Conservation (phyloP, 2,113 vertebrate species). For the Corythoichthys intestinalis region DNA sequence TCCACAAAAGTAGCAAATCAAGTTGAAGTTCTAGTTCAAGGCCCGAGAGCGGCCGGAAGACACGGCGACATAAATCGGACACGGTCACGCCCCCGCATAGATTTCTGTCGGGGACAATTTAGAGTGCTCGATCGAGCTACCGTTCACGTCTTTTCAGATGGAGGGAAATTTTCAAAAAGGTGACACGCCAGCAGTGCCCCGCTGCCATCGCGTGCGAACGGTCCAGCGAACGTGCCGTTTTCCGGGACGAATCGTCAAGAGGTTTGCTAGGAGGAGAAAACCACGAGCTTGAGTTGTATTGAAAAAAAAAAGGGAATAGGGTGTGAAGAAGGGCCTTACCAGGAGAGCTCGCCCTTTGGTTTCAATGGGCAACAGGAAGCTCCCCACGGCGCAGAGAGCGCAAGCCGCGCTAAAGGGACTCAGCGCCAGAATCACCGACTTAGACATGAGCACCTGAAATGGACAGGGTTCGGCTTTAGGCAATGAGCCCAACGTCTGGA, state of each 20-base stretch:
- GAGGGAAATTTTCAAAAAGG: too few relatives aligned
- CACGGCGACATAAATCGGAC: too few relatives aligned
- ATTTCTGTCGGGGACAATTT: too few relatives aligned
- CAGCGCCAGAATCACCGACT: conserved; percentile 79
- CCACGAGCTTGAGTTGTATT: background rate
- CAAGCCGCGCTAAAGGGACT: conserved; percentile 81
- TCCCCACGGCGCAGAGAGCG: conserved; percentile 75
- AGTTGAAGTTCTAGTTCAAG: too few relatives aligned
- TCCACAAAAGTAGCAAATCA: too few relatives aligned
- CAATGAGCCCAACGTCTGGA: too few relatives aligned
- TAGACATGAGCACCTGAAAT: conserved; percentile 83
- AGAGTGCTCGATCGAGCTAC: too few relatives aligned
- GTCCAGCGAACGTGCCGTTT: background rate
- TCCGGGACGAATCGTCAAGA: conserved; percentile 36
- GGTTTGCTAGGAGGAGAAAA: conserved; percentile 61
- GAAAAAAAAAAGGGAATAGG: background rate
- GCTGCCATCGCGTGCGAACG: background rate
- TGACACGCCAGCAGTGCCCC: too few relatives aligned
- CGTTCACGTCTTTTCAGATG: too few relatives aligned
- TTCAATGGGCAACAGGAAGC: conserved; percentile 84
- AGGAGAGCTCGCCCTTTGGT: conserved; percentile 86
- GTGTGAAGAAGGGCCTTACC: conserved; percentile 61
- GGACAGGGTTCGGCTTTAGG: background rate
- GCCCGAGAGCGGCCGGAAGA: too few relatives aligned
- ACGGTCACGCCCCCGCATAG: too few relatives aligned